Conservation (phyloP, 2,113 vertebrate species). For the Ptilonorhynchus violaceus region DNA sequence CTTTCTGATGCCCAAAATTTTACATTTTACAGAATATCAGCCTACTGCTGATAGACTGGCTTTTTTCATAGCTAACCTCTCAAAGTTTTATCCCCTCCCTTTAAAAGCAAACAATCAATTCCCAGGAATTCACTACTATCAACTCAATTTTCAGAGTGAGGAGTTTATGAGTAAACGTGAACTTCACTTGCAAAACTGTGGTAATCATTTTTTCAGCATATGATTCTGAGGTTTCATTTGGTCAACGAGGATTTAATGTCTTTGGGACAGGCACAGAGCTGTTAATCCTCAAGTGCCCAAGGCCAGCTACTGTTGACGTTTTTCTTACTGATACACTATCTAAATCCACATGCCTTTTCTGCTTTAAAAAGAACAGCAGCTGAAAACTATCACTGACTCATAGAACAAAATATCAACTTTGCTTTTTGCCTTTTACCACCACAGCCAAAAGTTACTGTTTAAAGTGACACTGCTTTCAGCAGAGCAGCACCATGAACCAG, state of each 20-base stretch:
- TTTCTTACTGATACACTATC: background rate
- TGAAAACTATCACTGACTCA: background rate
- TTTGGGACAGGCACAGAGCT: background rate
- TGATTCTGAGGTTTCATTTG: background rate
- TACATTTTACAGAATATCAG: background rate
- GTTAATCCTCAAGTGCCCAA: background rate
- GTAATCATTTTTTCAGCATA: background rate
- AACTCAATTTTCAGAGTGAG: background rate
- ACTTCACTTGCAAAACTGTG: background rate
- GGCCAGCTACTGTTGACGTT: background rate
- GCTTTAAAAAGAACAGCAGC: background rate
- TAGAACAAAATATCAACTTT: background rate
- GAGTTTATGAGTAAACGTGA: background rate
- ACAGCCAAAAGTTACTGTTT: background rate
- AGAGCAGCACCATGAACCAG: background rate
- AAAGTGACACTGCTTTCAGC: background rate
- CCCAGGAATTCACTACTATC: background rate
- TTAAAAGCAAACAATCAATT: background rate
- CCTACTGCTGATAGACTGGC: background rate
- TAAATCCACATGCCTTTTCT: background rate
- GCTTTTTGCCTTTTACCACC: background rate
- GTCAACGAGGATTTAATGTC: background rate
- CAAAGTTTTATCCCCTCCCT: background rate
- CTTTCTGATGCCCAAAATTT: background rate
- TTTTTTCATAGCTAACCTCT: background rate